A percentile compares a stretch with the other conserved stretches of the same genome.
These are phyloP conservation scores for Stictonetta naevosa DNA, from an alignment of 2,113 vertebrate species.

Conservation along the genomic window DNA sequence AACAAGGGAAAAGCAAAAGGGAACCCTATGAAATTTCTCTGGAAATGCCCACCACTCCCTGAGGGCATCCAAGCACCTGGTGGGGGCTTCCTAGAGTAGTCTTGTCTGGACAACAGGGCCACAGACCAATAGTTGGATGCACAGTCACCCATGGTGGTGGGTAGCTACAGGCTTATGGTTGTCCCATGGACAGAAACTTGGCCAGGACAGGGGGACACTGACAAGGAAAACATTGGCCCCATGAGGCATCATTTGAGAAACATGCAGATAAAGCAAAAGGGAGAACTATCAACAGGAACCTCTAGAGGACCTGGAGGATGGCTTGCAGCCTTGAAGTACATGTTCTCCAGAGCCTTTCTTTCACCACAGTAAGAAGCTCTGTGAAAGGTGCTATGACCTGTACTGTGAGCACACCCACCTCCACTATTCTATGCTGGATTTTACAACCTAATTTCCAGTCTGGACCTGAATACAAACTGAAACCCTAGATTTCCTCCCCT, in stretches of 20 bases:
- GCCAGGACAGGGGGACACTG: not conserved
- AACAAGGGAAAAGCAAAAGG: not conserved
- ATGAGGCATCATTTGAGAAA: too few species aligned
- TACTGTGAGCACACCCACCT: not conserved
- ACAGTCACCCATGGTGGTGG: fast-evolving
- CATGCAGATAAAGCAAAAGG: not conserved
- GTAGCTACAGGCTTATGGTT: not conserved
- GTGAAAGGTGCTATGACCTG: not conserved
- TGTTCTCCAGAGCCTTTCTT: not conserved
- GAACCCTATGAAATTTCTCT: not conserved
- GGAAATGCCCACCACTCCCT: not conserved
- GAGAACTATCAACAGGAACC: not conserved
- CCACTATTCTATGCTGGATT: fast-evolving
- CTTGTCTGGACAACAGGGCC: not conserved
- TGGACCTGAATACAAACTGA: not conserved
- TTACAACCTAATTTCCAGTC: not conserved
- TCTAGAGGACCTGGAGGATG: not conserved
- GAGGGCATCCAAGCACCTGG: not conserved
- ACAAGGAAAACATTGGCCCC: not conserved
- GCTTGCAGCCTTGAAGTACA: fast-evolving
- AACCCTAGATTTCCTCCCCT: not conserved
- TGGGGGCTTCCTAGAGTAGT: not conserved
- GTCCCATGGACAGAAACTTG: not conserved
- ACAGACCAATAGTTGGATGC: not conserved
- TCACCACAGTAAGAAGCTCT: not conserved